Percentiles rank a stretch among this genome's conserved stretches.
Evolutionary conservation across 2,888 invertebrate genomes (phyloP).

Genomic region (Hermodice carunculata): DNA sequence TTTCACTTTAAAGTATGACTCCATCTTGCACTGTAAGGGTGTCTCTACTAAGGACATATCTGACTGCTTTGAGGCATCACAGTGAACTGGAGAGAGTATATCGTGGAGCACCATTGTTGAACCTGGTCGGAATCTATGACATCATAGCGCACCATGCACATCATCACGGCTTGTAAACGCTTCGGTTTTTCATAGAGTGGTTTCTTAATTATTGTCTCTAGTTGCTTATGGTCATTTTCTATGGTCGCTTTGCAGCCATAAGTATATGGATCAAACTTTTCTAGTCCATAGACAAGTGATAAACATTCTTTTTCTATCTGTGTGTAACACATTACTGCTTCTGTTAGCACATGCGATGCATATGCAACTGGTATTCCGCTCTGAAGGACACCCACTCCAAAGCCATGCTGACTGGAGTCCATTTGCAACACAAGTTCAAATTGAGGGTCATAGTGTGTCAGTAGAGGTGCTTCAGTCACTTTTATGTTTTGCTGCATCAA

Average conservation of each 20-base stretch:
- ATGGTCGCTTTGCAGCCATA: background rate
- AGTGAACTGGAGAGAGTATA: background rate
- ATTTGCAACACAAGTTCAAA: too few relatives aligned
- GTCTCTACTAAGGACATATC: constrained; percentile 28
- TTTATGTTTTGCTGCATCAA: too few relatives aligned
- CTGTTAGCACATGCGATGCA: background rate
- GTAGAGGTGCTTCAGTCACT: too few relatives aligned
- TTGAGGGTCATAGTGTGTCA: too few relatives aligned
- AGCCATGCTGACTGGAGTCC: background rate
- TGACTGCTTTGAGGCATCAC: background rate
- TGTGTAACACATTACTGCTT: background rate
- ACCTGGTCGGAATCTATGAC: background rate
- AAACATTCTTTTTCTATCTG: background rate
- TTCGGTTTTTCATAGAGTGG: background rate
- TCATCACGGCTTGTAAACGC: constrained; percentile 38
- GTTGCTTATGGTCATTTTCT: background rate
- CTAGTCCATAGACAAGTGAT: background rate
- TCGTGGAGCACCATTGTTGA: background rate
- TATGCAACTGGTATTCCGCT: background rate
- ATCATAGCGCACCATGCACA: constrained; percentile 40
- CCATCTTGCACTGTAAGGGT: constrained; percentile 33
- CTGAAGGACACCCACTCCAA: background rate
- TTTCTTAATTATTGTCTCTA: background rate
- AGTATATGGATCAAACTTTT: background rate
- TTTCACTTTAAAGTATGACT: constrained; percentile 31